Conservation (phyloP, 2,797 vertebrate genomes). For the Micrastur ruficollis region DNA sequence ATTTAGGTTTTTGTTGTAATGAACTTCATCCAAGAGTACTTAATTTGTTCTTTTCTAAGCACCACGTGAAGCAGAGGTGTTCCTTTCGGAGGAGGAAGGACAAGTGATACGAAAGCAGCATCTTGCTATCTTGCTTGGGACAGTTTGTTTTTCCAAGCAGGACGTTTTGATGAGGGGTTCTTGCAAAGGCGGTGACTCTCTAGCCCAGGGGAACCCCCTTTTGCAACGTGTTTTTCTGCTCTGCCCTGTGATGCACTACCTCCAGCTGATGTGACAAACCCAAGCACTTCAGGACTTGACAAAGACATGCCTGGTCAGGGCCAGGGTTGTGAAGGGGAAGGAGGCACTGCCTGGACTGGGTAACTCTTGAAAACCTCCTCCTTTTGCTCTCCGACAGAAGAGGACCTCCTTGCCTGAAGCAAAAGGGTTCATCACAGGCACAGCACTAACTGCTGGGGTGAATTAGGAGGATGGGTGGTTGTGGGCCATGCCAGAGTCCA, state of each 20-base stretch:
- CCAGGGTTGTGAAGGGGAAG: accelerated
- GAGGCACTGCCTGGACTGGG: neutral
- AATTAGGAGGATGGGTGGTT: neutral
- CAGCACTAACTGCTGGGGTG: neutral
- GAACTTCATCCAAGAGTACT: neutral
- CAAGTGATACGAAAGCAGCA: neutral
- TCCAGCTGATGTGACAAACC: neutral
- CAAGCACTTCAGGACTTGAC: neutral
- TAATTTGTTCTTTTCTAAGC: neutral
- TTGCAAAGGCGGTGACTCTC: neutral
- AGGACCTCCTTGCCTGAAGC: neutral
- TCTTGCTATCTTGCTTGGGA: neutral
- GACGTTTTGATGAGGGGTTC: neutral
- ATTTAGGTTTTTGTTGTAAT: neutral
- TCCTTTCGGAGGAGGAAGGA: neutral
- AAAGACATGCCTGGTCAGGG: neutral
- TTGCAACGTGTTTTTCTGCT: neutral
- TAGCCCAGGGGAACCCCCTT: neutral
- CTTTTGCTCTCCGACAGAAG: neutral
- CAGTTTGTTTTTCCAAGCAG: neutral
- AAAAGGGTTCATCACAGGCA: neutral
- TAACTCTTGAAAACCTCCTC: neutral
- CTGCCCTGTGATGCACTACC: neutral
- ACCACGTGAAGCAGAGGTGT: neutral
- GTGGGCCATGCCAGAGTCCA: neutral